Conservation (phyloP, 2,888 invertebrate species). For the Philopedon plagiatum region DNA sequence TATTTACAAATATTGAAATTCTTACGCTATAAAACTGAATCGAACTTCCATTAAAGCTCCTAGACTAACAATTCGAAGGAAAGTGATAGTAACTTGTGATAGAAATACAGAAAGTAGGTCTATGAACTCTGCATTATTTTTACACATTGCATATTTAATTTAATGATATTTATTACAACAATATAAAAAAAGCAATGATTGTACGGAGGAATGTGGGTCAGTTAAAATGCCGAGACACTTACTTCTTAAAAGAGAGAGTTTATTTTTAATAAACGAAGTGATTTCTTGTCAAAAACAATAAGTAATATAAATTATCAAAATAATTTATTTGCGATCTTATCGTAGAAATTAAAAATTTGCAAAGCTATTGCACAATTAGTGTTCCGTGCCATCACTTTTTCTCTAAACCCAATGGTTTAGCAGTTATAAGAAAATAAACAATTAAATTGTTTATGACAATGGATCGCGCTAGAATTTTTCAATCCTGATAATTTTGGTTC, state of each 20-base stretch:
- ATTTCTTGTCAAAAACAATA: constrained; percentile 15
- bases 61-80: constrained; percentile 30
- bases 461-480: too few species aligned
- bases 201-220: constrained; percentile 33
- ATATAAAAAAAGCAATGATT: constrained; percentile 36
- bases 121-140: constrained; percentile 39
- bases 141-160: constrained; percentile 39
- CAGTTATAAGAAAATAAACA: too few species aligned
- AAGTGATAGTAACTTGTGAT: constrained; percentile 41
- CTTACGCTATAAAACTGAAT: not conserved
- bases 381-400: too few species aligned
- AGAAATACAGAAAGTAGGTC: constrained; percentile 38
- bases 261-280: not conserved
- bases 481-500: too few species aligned
- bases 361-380: too few species aligned
- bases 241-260: constrained; percentile 44
- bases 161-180: constrained; percentile 19
- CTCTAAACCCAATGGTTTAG: too few species aligned
- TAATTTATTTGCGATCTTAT: too few species aligned
- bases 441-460: too few species aligned
- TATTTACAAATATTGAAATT: too few species aligned
- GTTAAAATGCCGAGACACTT: constrained; percentile 32
- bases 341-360: too few species aligned
- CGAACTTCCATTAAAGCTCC: constrained; percentile 6
- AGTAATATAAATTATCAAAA: not conserved